Percentiles rank a stretch among this genome's conserved stretches.
Evolutionary conservation across 1,140 invertebrate species (phyloP).

Genomic region (Ectropis grisescens): DNA sequence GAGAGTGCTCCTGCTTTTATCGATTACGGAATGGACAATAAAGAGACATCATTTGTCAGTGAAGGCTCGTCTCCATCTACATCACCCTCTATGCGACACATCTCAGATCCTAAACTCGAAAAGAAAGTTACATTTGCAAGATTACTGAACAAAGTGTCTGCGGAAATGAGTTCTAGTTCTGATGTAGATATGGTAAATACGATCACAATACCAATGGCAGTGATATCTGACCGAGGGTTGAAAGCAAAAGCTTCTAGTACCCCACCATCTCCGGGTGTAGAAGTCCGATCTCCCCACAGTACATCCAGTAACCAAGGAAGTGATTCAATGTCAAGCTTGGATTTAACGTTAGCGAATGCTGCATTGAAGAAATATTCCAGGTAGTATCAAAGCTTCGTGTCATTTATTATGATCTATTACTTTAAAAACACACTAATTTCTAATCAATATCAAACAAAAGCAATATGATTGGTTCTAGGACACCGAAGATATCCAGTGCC

Average conservation of each 20-base stretch:
- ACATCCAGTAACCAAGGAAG: constrained; percentile 78
- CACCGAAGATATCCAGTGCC: constrained; percentile 75
- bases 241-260: constrained; percentile 66
- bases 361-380: constrained; percentile 60
- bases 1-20: constrained; percentile 60
- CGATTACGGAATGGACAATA: constrained; percentile 52
- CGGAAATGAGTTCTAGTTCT: constrained; percentile 79
- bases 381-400: constrained; percentile 16
- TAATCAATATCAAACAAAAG: too few species aligned
- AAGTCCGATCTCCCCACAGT: constrained; percentile 73
- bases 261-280: constrained; percentile 65
- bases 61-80: constrained; percentile 59
- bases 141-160: constrained; percentile 78
- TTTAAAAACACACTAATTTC: too few species aligned
- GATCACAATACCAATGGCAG: constrained; percentile 62
- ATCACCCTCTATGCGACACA: constrained; percentile 63
- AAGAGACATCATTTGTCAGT: constrained; percentile 73
- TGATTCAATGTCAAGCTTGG: constrained; percentile 77
- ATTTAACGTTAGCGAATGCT: constrained; percentile 69
- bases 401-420: neutral
- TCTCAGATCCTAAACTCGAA: constrained; percentile 76
- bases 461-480: constrained; percentile 19
- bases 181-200: constrained; percentile 73
- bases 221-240: constrained; percentile 50
- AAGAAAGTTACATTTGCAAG: constrained; percentile 84